Evolutionary conservation across 2,888 invertebrate genomes (phyloP), one percentile per base, ranked within the genome.

Genomic region (Scrobipalpa costella): DNA sequence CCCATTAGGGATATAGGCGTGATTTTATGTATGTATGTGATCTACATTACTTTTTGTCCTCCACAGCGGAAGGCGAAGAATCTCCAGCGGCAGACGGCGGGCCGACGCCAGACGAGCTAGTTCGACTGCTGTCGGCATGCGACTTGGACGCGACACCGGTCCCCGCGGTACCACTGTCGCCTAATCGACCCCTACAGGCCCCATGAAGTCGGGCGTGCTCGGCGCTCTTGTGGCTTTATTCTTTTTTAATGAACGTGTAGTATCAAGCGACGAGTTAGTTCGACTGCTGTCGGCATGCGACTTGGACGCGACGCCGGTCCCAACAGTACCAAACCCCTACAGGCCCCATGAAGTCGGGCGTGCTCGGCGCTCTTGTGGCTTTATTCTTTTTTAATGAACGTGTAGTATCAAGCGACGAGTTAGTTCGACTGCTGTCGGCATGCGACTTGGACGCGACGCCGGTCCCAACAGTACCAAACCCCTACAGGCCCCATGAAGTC

Each of bases 61-160:
- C 9, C 9, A 47, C 19, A 84, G 85, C 78, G 17, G 90, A 90
- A 67, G 83, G 83, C 87, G 94, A 92, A 50, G 89, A 90, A 49
- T 84, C 85, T n/a, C 83, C 85, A 0, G 75, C 78, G 0, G 64
- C 80, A 2, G 95, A 95, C 69, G 98, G 98, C 68, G 98, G 99
- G n/a, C 99, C 99, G 36, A 95, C 95, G 0, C 95, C 98, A 1
- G 95, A 96, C 79, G 99, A 99, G 90, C 92, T 99, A 67, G 94
- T 99, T 73, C 94, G 96, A 34, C 92, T 99, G 68, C 93, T 99
- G 70, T 98, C 99, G 73, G 98, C 13, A 13, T 40, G 40, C 13
- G 13, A 13, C 13, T 13, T 40, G 11, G 13, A 40, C 15, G n/a
- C 13, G 3, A 9, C 9, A 7, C 13, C 13, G 6, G 40, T 40